These are phyloP conservation scores for Saimiri boliviensis DNA, from an alignment of 2,113 vertebrate genomes.

Conservation along the genomic window DNA sequence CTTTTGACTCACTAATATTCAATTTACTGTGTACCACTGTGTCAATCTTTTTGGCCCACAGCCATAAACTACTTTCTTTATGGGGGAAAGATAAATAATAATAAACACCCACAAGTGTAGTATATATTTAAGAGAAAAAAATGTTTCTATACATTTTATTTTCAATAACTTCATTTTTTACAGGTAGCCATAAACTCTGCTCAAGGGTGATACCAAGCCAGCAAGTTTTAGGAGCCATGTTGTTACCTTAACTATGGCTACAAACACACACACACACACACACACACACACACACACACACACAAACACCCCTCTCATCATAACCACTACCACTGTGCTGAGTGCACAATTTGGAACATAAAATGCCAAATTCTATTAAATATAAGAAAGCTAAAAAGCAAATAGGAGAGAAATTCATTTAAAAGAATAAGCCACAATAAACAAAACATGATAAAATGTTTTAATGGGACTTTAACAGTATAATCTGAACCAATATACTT, in stretches of 20 bases:
- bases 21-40: background rate
- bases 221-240: background rate
- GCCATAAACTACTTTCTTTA: background rate
- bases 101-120: background rate
- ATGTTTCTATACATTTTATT: background rate
- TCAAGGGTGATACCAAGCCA: background rate
- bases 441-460: background rate
- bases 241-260: background rate
- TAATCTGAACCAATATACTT: background rate
- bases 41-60: background rate
- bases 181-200: background rate
- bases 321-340: background rate
- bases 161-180: background rate
- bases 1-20: background rate
- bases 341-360: background rate
- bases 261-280: background rate
- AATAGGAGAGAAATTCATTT: background rate
- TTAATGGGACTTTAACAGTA: background rate
- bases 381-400: background rate
- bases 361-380: background rate
- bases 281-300: too few relatives aligned
- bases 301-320: too few relatives aligned
- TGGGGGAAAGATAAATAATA: background rate
- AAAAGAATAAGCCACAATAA: background rate
- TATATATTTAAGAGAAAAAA: constrained; percentile 8